Evolutionary conservation across 2,888 invertebrate genomes (phyloP), one percentile per base, ranked within the genome.

Genomic region (Blastobasis lacticolella): DNA sequence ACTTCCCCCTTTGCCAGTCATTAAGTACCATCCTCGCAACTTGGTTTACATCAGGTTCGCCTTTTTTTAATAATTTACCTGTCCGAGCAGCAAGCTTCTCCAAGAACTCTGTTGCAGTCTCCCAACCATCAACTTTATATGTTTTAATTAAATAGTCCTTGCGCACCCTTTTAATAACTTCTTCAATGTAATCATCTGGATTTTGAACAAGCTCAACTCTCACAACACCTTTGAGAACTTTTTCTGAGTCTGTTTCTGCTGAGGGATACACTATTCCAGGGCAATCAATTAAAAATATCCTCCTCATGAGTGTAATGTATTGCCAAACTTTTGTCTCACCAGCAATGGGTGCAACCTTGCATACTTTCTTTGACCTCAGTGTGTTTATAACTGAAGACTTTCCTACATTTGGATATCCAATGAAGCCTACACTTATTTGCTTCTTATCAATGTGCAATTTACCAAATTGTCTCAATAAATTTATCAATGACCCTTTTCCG

Each of bases 241-340:
- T 96, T 66, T 96, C 96, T 0, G 96, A 94, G 63, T 99, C 98
- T 2, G 96, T 95, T 87, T 99, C 98, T 9, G 97, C 96, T 7
- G 96, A 95, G 6, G 99, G 98, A 83, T 98, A 98, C 5, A 99
- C 99, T 51, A 99, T 95, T 41, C 99, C 99, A 4, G 99, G 99
- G 79, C 99, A 99, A 88, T 99, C 99, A 63, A 99, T 98, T 9
- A 99, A 89, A 78, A 95, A 99, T 71, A 99, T 99, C 63, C 96
- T 91, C 65, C 92, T 93, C 99, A 99, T 99, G 50, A 99, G 83
- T 0, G 99, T 98, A 45, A 99, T 97, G 75, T 99, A 99, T 78
- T 99, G 99, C 99, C 99, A 99, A 1, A 99, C 98, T 88, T 97
- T 97, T 0, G 96, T 97, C 82, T 97, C 96, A 5, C 99, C 99